Base-by-base conservation (phyloP, 2,888 invertebrate species). In the Adineta ricciae region DNA sequence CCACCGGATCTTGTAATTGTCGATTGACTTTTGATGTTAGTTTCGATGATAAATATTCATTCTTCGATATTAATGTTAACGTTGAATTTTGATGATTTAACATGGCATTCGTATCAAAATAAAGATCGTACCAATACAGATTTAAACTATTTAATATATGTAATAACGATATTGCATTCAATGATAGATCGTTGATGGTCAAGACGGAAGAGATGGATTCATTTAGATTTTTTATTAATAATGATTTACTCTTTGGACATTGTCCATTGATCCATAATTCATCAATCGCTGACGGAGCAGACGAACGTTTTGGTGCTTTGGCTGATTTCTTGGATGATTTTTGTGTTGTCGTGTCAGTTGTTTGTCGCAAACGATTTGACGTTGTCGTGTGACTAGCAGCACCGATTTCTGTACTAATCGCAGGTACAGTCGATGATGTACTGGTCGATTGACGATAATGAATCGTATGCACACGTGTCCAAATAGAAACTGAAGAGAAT, bases 21-120 rank as follows among this genome's bases (percentile, higher is more conserved):
- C 98, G 93, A 90, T 95, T 96, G 4, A 97, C 97, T 92, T 99
- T 99, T 84, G 97, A 97, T 56, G 97, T 95, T 87, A 97, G 93
- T 92, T 95, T 99, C 87, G 94, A 93, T 90, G 97, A 98, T 87
- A 96, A 92, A 91, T 97, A 98, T 89, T 97, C 96, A n/a, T 83
- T 84, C 86, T 88, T 87, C 11, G 64, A 86, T 21, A 86, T 86
- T 50, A 86, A 41, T 78, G 73, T 36, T 78, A 78, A 36, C 14
- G 41, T 38, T 36, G 41, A 21, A 78, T 41, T 78, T 24, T 41
- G 84, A 85, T 49, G 86, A 85, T 83, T 27, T 19, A 41, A 46
- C 64, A 54, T 50, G 27, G 49, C 56, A 36, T 56, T n/a, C 27
- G 56, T 64, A 84, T 84, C 19, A 21, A 38, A 41, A 73, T 95